phyloP scores from a whole-genome alignment of 2,888 invertebrate species.

The Brenthis ino region DNA sequence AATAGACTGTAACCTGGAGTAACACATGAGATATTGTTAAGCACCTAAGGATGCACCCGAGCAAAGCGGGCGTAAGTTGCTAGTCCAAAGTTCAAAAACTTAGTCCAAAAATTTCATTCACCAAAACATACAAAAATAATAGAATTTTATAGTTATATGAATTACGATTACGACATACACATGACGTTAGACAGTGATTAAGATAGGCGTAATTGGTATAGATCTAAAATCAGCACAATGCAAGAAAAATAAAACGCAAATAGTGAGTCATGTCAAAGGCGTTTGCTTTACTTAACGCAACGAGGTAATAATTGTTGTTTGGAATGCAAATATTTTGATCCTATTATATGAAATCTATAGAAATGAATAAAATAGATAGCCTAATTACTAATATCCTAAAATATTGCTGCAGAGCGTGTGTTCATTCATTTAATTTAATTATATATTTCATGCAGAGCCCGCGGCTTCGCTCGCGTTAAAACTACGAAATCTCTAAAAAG shows the following conservation, averaged over 20 bases:
- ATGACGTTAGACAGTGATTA: slow-evolving; percentile 14
- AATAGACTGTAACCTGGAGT: not conserved
- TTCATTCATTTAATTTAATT: no score
- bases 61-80: no score
- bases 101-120: no score
- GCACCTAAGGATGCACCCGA: no score
- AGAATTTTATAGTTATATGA: slow-evolving; percentile 10
- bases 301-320: slow-evolving; percentile 23
- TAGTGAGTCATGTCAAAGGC: slow-evolving; percentile 38
- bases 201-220: slow-evolving; percentile 22
- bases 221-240: slow-evolving; percentile 7
- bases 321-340: slow-evolving; percentile 29
- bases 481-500: no score
- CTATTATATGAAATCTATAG: slow-evolving; percentile 15
- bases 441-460: no score
- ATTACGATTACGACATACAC: slow-evolving; percentile 8
- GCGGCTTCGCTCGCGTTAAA: no score
- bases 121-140: no score
- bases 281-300: slow-evolving; percentile 27
- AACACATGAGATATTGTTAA: not conserved
- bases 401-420: no score
- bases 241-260: slow-evolving; percentile 26
- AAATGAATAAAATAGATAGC: no score
- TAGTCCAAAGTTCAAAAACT: no score
- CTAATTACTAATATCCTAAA: no score